Base-by-base conservation (phyloP, 2,888 invertebrate genomes). In the Amorpha juglandis region DNA sequence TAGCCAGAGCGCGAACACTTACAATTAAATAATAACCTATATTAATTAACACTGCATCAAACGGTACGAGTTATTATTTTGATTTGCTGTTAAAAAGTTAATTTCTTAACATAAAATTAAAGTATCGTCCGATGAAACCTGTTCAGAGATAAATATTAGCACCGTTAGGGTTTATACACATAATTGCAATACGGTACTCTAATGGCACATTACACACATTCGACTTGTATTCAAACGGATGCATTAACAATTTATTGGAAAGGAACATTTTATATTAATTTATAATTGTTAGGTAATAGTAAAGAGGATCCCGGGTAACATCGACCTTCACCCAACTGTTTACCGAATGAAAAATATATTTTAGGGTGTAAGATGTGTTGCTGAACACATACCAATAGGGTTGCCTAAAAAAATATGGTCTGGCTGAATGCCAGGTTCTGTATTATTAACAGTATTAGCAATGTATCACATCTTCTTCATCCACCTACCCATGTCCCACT, bases 181-280 rank as follows among this genome's bases (percentile, higher is more conserved):
- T 58, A 58, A 58, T 58, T 58, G 58, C 58, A 58, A 58, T 58
- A 42, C 58, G 58, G 58, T 58, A 58, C 58, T 58, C 35, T 58
- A 58, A 58, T 58, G 19, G 42, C 42, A 16, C 19, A 58, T 42
- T 42, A 58, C 38, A 19, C 62, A 53, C 63, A 35, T 35, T 14
- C 33, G 55, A 53, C 58, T 58, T 38, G 19, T 58, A 58, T 19
- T 42, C 65, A 64, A 64, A 53, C 66, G 69, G 67, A 69, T 67
- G 69, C 51, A 51, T 65, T 69, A 62, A 69, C 63, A 67, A 19
- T 64, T 67, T 69, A 63, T 65, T 69, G 67, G 64, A 33, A 42
- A 42, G 19, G 58, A 19, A 42, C 12, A 42, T 35, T 35, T 53
- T 14, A 52, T 55, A 58, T 58, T 58, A 21, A 58, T 58, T 58